Evolutionary conservation across 2,113 vertebrate species (phyloP), one percentile per base, ranked within the genome.

Genomic region (Hirundichthys speculiger): DNA sequence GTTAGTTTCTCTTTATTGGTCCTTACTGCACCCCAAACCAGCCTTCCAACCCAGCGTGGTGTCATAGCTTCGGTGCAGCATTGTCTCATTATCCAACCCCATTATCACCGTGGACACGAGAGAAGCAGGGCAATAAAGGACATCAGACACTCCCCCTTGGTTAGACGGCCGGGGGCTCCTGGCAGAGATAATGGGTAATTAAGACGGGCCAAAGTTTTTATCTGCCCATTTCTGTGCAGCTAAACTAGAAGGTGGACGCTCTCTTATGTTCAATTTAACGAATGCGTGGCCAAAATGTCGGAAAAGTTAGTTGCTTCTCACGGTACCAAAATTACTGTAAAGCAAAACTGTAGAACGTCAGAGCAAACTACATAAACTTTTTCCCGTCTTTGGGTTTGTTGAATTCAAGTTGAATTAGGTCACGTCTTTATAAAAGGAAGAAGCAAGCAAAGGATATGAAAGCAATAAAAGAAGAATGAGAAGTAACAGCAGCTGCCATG

Each of bases 1-100:
- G 74, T 87, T 88, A 84, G 86, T 88, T 79, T 82, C 89, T 92
- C 90, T 89, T 92, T 90, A 92, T 89, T 79, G 49, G 71, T 78
- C 82, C 62, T 76, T 62, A 56, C 68, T 63, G 69, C 77, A 54
- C 73, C 82, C 79, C 64, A 42, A 64, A 73, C 82, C 75, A 72
- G 75, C 84, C 85, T 77, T 63, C 59, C 67, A 52, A 58, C 83
- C 79, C 89, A 87, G 83, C 87, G 43, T 81, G 83, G 77, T 57
- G 81, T 76, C 86, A 77, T 62, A 61, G 76, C 73, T 79, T 65
- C 85, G 62, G 73, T 80, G 39, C 64, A 53, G 76, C 50, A 80
- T 80, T 65, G 80, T 84, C 88, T 91, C 88, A 90, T 92, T 64
- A 64, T 64, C 48, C 24, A 51, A n/a, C 39, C 16, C 48, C 61